phyloP scores from a whole-genome alignment of 2,113 vertebrate genomes.

The Caracal caracal region DNA sequence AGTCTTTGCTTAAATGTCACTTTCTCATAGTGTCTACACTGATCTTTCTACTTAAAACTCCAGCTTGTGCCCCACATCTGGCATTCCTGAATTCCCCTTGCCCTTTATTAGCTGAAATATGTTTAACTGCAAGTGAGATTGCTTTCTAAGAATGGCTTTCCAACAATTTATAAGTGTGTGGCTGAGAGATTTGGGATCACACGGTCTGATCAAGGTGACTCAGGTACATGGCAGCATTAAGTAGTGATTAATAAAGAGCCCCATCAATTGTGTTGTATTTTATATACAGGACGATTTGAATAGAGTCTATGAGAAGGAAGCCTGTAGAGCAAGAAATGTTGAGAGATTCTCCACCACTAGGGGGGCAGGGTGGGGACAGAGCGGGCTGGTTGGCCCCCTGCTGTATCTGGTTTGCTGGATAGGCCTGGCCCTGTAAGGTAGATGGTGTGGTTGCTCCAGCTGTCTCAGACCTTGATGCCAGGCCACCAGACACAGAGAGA shows the following conservation, averaged over 20 bases:
- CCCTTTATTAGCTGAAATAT: background rate
- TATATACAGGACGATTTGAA: background rate
- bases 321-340: background rate
- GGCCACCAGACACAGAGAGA: background rate
- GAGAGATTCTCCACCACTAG: rapidly evolving
- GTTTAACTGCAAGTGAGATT: background rate
- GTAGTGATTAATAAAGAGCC: background rate
- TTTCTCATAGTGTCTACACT: background rate
- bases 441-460: background rate
- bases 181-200: background rate
- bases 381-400: rapidly evolving
- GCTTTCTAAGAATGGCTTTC: background rate
- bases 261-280: background rate
- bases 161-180: background rate
- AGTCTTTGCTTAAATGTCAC: too few relatives aligned
- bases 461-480: background rate
- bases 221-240: too few relatives aligned
- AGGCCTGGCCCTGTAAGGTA: rapidly evolving
- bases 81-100: background rate
- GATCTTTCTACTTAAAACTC: background rate
- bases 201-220: background rate
- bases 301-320: background rate
- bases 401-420: background rate
- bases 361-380: rapidly evolving
- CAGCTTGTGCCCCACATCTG: background rate